A percentile compares a stretch with the other conserved stretches of the same genome.
Conservation (phyloP, 2,888 invertebrate species). For the Neoascia interrupta region DNA sequence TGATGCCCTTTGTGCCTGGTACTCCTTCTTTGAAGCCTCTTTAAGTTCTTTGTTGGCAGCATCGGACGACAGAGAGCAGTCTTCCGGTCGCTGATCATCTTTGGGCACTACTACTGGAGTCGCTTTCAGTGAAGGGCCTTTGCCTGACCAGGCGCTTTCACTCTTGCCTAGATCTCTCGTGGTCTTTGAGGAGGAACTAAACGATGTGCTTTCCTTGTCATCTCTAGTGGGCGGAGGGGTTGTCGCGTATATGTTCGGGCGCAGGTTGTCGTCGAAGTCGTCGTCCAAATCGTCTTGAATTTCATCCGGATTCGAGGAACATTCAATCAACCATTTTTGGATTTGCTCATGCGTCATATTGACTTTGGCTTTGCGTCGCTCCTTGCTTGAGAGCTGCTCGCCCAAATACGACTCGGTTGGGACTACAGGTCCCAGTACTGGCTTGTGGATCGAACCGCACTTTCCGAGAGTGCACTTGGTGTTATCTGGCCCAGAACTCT, state of each 20-base stretch:
- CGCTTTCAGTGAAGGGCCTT: conserved; percentile 78
- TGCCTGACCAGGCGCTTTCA: conserved; percentile 79
- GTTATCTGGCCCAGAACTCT: conserved; percentile 79
- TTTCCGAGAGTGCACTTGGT: conserved; percentile 80
- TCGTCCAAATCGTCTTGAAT: conserved; percentile 79
- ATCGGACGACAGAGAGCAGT: conserved; percentile 51
- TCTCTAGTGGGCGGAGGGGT: conserved; percentile 78
- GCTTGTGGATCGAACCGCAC: conserved; percentile 80
- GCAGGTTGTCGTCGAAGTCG: conserved; percentile 77
- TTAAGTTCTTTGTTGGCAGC: conserved; percentile 42
- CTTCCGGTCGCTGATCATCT: conserved; percentile 69
- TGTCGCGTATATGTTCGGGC: conserved; percentile 76
- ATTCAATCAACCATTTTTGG: conserved; percentile 84
- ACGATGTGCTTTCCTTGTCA: conserved; percentile 78
- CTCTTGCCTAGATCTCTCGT: conserved; percentile 77
- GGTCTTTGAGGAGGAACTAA: conserved; percentile 77
- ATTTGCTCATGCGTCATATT: conserved; percentile 87
- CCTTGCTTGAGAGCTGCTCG: conserved; percentile 79
- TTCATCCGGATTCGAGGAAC: conserved; percentile 81
- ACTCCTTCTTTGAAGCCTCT: conserved; percentile 44
- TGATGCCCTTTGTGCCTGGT: conserved; percentile 37
- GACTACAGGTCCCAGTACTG: conserved; percentile 79
- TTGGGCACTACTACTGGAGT: conserved; percentile 76
- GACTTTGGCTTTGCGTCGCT: conserved; percentile 82
- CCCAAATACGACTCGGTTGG: conserved; percentile 79